Percentiles rank a stretch among this genome's conserved stretches.
phyloP scores from a whole-genome alignment of 2,797 vertebrate species.

The Microctenopoma stevenorrisi region DNA sequence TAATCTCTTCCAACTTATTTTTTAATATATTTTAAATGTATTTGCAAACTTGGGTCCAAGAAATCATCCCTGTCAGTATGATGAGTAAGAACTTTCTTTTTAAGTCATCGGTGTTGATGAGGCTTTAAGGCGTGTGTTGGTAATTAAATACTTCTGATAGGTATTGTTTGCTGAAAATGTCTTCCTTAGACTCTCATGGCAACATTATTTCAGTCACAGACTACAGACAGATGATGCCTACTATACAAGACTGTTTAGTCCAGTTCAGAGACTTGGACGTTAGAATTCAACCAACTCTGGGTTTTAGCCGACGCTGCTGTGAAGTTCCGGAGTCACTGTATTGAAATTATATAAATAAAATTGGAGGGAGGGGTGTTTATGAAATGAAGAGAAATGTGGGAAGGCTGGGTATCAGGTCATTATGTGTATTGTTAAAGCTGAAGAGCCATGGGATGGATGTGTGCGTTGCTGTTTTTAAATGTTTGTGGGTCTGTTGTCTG shows the following conservation, averaged over 20 bases:
- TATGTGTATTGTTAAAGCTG: constrained; percentile 34
- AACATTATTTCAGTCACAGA: constrained; percentile 2
- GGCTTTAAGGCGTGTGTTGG: background rate
- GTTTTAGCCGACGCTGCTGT: constrained; percentile 52
- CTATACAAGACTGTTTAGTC: background rate
- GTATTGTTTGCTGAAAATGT: background rate
- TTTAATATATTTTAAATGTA: background rate
- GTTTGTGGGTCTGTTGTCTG: constrained; percentile 16
- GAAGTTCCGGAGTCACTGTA: constrained; percentile 34
- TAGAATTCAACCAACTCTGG: constrained; percentile 21
- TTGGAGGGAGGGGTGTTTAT: background rate
- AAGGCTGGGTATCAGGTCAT: constrained; percentile 14
- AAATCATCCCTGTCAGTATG: background rate
- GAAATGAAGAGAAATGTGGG: background rate
- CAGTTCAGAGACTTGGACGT: constrained; percentile 7
- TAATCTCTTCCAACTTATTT: background rate
- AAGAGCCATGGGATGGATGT: constrained; percentile 10
- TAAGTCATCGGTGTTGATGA: constrained; percentile 31
- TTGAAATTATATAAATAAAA: background rate
- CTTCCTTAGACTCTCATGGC: constrained; percentile 9
- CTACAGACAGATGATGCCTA: background rate
- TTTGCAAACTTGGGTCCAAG: background rate
- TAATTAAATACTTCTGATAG: constrained; percentile 18
- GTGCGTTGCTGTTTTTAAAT: constrained; percentile 17
- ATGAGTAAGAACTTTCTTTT: background rate